Conservation (phyloP, 2,888 invertebrate genomes). For the Drosophila kuntzei region DNA sequence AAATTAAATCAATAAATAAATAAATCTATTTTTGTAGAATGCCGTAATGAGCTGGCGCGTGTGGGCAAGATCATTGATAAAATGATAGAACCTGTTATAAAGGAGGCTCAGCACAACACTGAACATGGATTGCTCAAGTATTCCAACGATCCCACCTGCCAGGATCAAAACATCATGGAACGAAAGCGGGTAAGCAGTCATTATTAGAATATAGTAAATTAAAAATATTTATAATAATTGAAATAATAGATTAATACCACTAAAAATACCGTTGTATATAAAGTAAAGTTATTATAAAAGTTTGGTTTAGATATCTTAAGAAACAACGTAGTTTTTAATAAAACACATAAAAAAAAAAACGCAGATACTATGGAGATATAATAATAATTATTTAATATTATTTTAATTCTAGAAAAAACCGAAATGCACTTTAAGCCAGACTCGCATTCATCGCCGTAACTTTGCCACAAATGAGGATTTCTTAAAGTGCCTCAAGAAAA, state of each 20-base stretch:
- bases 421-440: constrained; percentile 21
- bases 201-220: not conserved
- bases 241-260: no score
- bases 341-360: no score
- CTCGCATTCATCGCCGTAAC: constrained; percentile 63
- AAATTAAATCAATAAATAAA: no score
- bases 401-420: constrained; percentile 18
- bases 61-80: constrained; percentile 84
- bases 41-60: constrained; percentile 82
- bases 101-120: constrained; percentile 60
- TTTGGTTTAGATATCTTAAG: no score
- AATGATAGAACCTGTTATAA: constrained; percentile 79
- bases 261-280: not conserved
- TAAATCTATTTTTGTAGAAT: no score
- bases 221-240: not conserved
- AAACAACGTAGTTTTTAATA: no score
- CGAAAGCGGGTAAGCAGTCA: constrained; percentile 24
- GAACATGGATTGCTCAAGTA: constrained; percentile 31
- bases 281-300: no score
- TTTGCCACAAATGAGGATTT: constrained; percentile 77
- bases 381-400: not conserved
- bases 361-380: no score
- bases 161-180: not conserved
- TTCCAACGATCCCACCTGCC: constrained; percentile 28
- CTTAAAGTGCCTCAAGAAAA: constrained; percentile 75